Evolutionary conservation across 2,797 vertebrate genomes (phyloP).

Genomic region (Sitta carolinensis): DNA sequence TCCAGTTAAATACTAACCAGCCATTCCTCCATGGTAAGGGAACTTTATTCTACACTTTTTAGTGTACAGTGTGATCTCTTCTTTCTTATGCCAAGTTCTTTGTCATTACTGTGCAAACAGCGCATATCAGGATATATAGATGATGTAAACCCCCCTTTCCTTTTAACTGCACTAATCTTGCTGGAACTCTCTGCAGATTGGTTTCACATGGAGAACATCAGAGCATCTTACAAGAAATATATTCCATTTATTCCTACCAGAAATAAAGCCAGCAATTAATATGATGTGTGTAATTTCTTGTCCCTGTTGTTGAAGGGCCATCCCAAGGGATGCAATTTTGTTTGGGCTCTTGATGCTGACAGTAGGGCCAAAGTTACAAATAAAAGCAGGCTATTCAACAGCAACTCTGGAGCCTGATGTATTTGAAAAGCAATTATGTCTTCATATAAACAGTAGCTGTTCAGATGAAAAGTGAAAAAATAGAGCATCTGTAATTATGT

Average conservation of each 20-base stretch:
- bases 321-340: neutral
- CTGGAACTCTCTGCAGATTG: neutral
- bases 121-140: neutral
- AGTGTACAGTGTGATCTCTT: neutral
- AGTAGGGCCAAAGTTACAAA: neutral
- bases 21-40: slow-evolving; percentile 88
- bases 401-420: neutral
- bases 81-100: neutral
- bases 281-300: neutral
- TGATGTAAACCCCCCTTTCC: neutral
- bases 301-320: neutral
- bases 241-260: neutral
- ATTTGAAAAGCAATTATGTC: neutral
- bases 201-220: neutral
- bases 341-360: neutral
- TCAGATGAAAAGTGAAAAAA: neutral
- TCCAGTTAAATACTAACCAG: slow-evolving; percentile 86
- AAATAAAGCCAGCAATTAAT: neutral
- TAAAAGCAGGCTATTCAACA: neutral
- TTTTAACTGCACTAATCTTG: neutral
- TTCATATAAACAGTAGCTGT: neutral
- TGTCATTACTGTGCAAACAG: neutral
- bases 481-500: neutral
- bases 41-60: neutral
- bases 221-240: neutral